Base-by-base conservation (phyloP, 2,888 invertebrate genomes). In the Macroteleia sp. region DNA sequence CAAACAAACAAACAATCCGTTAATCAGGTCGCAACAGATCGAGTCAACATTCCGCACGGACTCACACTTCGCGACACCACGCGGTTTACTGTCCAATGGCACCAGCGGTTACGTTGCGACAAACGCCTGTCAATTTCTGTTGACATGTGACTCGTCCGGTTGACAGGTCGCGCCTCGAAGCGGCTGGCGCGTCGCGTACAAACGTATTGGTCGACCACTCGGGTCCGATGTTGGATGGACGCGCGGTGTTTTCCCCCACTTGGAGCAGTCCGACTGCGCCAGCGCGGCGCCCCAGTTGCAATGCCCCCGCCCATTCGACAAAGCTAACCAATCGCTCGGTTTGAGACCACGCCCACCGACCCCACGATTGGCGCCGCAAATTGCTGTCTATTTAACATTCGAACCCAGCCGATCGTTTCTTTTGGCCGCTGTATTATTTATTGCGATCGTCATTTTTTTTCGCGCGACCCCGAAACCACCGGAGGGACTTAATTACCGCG, bases 321-420 rank as follows among this genome's bases (percentile, higher is more conserved):
- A 25, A 10, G 30, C 5, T 10, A 2, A 42, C 81, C 78, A 81
- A 80, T 79, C 61, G 46, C n/a, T 44, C 22, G 16, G 6, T 9
- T 5, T 9, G 6, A 17, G 19, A 79, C 14, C 83, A 81, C 84
- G 83, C 83, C 85, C 75, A n/a, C 19, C 25, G n/a, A 6, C 3
- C n/a, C 54, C 44, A 64, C 66, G 75, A 88, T 88, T 88, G 88
- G 88, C 80, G 25, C 66, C 28, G 64, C 88, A 89, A 90, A 91
- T 91, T 91, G 90, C 90, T 91, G 90, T 89, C 89, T 89, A 88
- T 90, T 91, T 90, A 90, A 89, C 90, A 89, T 89, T 90, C 87
- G 88, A 89, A 89, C 86, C 87, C 88, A 85, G 87, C 87, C 87
- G 90, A 90, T 90, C 90, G 87, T 83, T 87, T 89, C 75, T 74